phyloP scores from a whole-genome alignment of 1,140 invertebrate species.

The Colletes gigas region DNA sequence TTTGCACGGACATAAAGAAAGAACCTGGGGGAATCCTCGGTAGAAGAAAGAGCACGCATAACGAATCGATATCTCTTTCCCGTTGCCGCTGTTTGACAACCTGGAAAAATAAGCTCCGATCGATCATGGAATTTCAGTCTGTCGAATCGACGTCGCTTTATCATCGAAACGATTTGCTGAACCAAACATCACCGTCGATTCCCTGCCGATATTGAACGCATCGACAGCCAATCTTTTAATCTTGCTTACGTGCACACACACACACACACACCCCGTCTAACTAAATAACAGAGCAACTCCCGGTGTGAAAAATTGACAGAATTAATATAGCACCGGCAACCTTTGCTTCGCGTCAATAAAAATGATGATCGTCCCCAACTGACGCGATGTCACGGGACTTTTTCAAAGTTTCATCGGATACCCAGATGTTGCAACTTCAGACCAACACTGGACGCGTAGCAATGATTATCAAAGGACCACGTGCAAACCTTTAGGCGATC shows the following conservation, averaged over 20 bases:
- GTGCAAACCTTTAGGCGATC: no score
- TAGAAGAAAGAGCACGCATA: not conserved
- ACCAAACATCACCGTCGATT: conserved; percentile 21
- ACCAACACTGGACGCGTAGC: no score
- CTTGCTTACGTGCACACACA: conserved; percentile 20
- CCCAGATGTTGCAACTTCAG: not conserved
- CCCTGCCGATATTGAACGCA: conserved; percentile 26
- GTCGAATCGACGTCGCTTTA: conserved; percentile 39
- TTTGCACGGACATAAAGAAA: not conserved
- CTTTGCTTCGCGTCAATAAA: not conserved
- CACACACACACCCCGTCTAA: not conserved
- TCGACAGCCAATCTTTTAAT: conserved; percentile 42
- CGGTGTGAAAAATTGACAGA: conserved; percentile 17
- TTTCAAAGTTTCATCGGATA: not conserved
- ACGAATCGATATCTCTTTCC: conserved; percentile 6
- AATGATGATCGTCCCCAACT: no score
- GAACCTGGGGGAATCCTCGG: not conserved
- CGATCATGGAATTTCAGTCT: conserved; percentile 39
- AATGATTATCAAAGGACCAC: no score
- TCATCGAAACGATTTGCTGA: conserved; percentile 35
- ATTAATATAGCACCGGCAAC: not conserved
- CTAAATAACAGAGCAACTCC: conserved; percentile 14
- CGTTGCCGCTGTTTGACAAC: not conserved
- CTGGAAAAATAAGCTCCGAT: conserved; percentile 25
- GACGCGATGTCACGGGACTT: not conserved